Percentiles rank a stretch among this genome's conserved stretches.
phyloP scores from a whole-genome alignment of 64 coral and sea anemone genomes.

The Porites australiensis region DNA sequence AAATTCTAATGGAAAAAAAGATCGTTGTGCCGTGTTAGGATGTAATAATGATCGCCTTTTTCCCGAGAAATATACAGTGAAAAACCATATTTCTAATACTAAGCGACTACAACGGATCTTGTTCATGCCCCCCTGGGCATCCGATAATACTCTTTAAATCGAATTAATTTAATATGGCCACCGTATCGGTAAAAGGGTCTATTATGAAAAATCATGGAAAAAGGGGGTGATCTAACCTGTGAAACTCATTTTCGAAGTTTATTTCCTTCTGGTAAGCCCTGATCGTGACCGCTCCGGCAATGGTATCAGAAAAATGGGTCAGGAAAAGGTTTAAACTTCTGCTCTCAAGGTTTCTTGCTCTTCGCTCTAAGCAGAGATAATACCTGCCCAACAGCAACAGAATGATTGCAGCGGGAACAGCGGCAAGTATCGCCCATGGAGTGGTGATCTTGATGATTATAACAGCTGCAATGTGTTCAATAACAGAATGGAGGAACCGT shows the following conservation, averaged over 20 bases:
- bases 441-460: conserved; percentile 39
- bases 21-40: too few species aligned
- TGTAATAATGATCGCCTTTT: too few species aligned
- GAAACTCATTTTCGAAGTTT: conserved; percentile 52
- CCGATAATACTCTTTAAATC: too few species aligned
- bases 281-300: conserved; percentile 56
- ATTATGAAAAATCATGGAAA: too few species aligned
- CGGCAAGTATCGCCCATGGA: conserved; percentile 40
- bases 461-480: conserved; percentile 41
- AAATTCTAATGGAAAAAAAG: too few species aligned
- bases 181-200: too few species aligned
- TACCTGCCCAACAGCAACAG: conserved; percentile 45
- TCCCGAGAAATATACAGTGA: too few species aligned
- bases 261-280: conserved; percentile 60
- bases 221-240: conserved; percentile 31
- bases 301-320: conserved; percentile 56
- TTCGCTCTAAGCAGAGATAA: conserved; percentile 44
- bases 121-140: too few species aligned
- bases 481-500: conserved; percentile 54
- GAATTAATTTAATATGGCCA: too few species aligned
- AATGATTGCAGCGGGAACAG: conserved; percentile 44
- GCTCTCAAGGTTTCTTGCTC: conserved; percentile 25
- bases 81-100: too few species aligned
- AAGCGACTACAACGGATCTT: too few species aligned
- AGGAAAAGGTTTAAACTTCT: conserved; percentile 40